Evolutionary conservation across 2,888 invertebrate genomes (phyloP).

Genomic region (Rhyacophila evoluta): DNA sequence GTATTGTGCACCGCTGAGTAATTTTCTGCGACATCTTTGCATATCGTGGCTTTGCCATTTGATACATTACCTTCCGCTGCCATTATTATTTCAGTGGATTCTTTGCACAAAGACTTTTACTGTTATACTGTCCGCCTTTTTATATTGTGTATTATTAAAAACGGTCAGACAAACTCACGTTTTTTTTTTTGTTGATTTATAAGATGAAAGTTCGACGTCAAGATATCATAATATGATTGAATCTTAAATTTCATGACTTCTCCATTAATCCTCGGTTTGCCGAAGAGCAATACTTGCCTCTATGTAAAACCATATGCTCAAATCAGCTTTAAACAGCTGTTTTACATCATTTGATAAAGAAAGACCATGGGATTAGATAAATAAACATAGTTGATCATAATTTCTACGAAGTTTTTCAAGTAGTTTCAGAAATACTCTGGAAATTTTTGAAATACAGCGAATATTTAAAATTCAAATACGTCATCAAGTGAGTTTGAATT

Average conservation of each 20-base stretch:
- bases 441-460: too few relatives aligned
- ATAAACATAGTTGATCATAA: too few relatives aligned
- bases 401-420: too few relatives aligned
- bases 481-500: too few relatives aligned
- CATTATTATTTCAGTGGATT: not conserved
- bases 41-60: not conserved
- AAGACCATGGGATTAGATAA: too few relatives aligned
- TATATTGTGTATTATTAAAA: not conserved
- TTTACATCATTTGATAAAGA: too few relatives aligned
- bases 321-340: too few relatives aligned
- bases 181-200: not conserved
- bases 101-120: not conserved
- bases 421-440: too few relatives aligned
- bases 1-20: constrained; percentile 6
- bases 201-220: not conserved
- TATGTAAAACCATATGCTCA: too few relatives aligned
- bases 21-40: constrained; percentile 23
- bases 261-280: too few relatives aligned
- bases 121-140: not conserved
- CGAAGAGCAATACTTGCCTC: too few relatives aligned
- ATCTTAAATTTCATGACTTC: not conserved
- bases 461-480: too few relatives aligned
- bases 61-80: not conserved
- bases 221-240: not conserved
- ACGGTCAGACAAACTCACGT: constrained; percentile 1